Evolutionary conservation across 2,888 invertebrate genomes (phyloP).

Genomic region (Uropetala carovei): DNA sequence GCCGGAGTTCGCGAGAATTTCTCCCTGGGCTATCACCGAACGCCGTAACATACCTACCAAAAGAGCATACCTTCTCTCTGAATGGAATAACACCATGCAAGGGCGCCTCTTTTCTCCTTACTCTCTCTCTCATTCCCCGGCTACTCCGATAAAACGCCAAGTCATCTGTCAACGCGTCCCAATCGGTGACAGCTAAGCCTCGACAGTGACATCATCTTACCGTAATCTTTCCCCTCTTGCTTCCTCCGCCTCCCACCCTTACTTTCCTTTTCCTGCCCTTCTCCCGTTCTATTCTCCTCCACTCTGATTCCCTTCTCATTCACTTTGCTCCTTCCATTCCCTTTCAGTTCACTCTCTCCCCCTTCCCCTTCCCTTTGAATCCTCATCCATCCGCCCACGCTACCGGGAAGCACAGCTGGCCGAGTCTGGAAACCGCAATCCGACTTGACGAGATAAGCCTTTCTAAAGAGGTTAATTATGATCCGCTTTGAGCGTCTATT

Average conservation of each 20-base stretch:
- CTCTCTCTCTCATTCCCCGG: background rate
- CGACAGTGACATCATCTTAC: too few species aligned
- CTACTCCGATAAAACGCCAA: constrained; percentile 7
- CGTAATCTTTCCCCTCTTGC: too few species aligned
- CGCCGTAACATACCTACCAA: background rate
- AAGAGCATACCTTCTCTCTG: background rate
- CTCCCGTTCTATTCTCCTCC: background rate
- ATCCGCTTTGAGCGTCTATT: background rate
- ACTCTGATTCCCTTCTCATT: background rate
- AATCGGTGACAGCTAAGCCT: too few species aligned
- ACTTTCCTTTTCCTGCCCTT: too few species aligned
- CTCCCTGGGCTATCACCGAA: background rate
- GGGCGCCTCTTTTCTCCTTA: background rate
- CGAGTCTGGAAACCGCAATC: background rate
- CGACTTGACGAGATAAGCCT: background rate
- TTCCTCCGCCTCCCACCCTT: too few species aligned
- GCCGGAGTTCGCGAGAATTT: background rate
- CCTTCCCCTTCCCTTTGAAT: background rate
- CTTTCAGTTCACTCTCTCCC: background rate
- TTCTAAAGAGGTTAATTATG: background rate
- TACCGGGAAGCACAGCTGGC: background rate
- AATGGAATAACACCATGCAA: background rate
- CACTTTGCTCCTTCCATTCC: background rate
- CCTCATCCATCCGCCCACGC: background rate
- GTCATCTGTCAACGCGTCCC: too few species aligned